Conservation (phyloP, 1,140 invertebrate species). For the Saccostrea glomerata region DNA sequence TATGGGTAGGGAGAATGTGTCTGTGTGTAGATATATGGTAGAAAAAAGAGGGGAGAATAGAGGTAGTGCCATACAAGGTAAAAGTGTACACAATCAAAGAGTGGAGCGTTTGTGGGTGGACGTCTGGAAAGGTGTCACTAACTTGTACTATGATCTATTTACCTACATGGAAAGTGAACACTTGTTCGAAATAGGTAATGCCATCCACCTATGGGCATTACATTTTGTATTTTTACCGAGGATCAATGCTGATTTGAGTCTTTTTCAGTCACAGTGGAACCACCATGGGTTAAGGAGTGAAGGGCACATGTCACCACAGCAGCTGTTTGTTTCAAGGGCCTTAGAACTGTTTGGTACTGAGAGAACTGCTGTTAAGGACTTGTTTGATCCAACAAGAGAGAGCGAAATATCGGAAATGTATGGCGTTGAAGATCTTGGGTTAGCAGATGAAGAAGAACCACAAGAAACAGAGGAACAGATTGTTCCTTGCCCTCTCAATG, state of each 20-base stretch:
- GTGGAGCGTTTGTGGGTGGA: constrained; percentile 41
- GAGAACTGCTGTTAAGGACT: not conserved
- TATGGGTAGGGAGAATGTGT: not conserved
- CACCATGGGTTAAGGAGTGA: not conserved
- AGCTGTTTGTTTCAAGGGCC: not conserved
- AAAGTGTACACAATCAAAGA: constrained; percentile 34
- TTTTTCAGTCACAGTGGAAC: not conserved
- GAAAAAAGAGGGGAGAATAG: constrained; percentile 32
- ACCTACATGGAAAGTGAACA: constrained; percentile 10
- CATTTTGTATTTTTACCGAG: constrained; percentile 35
- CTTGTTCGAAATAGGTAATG: constrained; percentile 1
- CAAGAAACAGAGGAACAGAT: not conserved
- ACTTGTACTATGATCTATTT: constrained; percentile 46
- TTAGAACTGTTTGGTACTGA: not conserved
- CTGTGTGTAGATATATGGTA: constrained; percentile 29
- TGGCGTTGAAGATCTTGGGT: not conserved
- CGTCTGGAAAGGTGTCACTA: constrained; percentile 30
- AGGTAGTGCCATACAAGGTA: constrained; percentile 28
- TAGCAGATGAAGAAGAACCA: not conserved
- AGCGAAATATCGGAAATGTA: not conserved
- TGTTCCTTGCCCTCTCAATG: not conserved
- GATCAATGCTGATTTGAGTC: not conserved
- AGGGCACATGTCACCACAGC: not conserved
- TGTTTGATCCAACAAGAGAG: not conserved
- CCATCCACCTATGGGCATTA: not conserved